Conservation (phyloP, 2,113 vertebrate species). For the Gracilinanus agilis region DNA sequence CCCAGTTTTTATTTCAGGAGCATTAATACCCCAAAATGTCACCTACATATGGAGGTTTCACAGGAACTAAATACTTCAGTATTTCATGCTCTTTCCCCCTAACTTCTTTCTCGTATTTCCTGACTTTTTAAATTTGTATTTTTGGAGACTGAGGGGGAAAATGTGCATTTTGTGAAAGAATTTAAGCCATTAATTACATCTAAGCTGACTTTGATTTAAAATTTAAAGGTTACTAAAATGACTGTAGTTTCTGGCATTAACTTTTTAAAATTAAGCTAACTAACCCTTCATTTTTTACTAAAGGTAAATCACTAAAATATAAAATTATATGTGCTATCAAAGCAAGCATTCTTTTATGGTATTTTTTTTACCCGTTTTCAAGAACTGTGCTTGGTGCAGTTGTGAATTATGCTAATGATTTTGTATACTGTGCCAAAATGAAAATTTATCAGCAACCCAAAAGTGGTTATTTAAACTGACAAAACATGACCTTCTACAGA, state of each 20-base stretch:
- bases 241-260: slow-evolving; percentile 50
- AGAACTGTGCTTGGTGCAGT: background rate
- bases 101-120: background rate
- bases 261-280: slow-evolving; percentile 6
- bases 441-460: background rate
- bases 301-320: background rate
- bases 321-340: background rate
- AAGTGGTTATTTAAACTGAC: background rate
- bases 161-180: slow-evolving; percentile 29
- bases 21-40: background rate
- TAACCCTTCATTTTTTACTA: background rate
- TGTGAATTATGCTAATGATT: background rate
- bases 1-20: background rate
- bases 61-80: slow-evolving; percentile 43
- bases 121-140: background rate
- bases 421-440: background rate
- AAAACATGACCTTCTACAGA: background rate
- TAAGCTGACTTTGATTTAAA: slow-evolving; percentile 44
- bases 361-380: background rate
- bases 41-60: slow-evolving; percentile 1
- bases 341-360: background rate
- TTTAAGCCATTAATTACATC: slow-evolving; percentile 22
- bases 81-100: background rate
- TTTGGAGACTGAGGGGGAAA: background rate
- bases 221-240: slow-evolving; percentile 55